These are phyloP conservation scores for Diadegma fenestrale DNA, from an alignment of 2,888 invertebrate species.

Conservation along the genomic window DNA sequence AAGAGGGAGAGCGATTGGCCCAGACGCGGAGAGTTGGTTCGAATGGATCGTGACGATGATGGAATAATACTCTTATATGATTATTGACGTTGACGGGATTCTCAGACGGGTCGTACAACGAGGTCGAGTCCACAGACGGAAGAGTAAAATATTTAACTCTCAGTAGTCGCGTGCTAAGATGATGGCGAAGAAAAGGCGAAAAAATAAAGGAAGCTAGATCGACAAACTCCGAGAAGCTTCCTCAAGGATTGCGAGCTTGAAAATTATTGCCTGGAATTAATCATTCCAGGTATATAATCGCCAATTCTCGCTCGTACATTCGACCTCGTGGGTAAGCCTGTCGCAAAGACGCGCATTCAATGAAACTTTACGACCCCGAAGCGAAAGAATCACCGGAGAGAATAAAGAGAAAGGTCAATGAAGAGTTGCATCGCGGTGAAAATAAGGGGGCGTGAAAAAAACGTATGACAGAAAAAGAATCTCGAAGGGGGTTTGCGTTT, in stretches of 20 bases:
- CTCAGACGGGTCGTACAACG: slow-evolving; percentile 46
- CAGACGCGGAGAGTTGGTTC: slow-evolving; percentile 36
- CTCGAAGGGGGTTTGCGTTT: slow-evolving; percentile 69
- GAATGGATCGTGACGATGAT: slow-evolving; percentile 48
- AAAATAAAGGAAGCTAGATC: background rate
- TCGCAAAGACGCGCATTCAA: background rate
- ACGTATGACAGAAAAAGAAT: slow-evolving; percentile 35
- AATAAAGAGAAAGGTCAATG: slow-evolving; percentile 67
- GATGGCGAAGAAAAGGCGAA: background rate
- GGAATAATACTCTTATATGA: slow-evolving; percentile 48
- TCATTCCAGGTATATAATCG: background rate
- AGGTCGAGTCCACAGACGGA: slow-evolving; percentile 42
- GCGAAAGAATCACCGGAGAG: slow-evolving; percentile 57
- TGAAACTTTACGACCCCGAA: slow-evolving; percentile 18
- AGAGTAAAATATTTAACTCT: slow-evolving; percentile 44
- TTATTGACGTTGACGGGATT: slow-evolving; percentile 57
- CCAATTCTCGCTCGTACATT: background rate
- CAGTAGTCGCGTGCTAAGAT: slow-evolving; percentile 6
- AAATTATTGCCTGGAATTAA: background rate
- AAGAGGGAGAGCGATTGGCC: slow-evolving; percentile 24
- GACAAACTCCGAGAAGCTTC: background rate
- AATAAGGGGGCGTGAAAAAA: slow-evolving; percentile 60
- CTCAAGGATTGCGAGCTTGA: background rate
- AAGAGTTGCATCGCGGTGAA: slow-evolving; percentile 72
- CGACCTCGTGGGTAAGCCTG: background rate